A percentile compares a stretch with the other conserved stretches of the same genome.
These are phyloP conservation scores for Cantharis rustica DNA, from an alignment of 2,888 invertebrate species.

Conservation along the genomic window DNA sequence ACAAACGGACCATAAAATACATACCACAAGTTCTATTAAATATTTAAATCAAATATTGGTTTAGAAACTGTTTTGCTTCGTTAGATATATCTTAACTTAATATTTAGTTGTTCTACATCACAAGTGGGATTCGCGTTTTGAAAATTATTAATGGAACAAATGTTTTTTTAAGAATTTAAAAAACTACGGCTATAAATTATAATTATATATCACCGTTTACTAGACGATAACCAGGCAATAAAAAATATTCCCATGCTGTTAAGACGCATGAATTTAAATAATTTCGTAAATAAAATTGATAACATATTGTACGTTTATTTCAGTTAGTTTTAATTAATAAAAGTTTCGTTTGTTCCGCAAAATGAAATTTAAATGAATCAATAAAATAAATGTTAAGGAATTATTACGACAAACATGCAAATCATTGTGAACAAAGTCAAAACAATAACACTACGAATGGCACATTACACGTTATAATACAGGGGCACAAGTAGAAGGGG, in stretches of 20 bases:
- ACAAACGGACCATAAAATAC: neutral
- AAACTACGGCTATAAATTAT: no score
- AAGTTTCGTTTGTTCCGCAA: neutral
- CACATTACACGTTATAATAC: constrained; percentile 31
- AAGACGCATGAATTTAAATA: neutral
- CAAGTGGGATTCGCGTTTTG: neutral
- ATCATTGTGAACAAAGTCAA: constrained; percentile 25
- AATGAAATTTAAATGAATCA: constrained; percentile 16
- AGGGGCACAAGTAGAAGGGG: constrained; percentile 31
- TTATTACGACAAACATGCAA: constrained; percentile 29
- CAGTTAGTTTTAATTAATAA: neutral
- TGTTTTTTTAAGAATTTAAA: neutral
- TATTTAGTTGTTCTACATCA: neutral
- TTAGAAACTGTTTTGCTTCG: neutral
- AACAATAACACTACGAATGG: constrained; percentile 31
- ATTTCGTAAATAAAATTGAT: neutral
- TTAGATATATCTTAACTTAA: neutral
- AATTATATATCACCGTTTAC: neutral
- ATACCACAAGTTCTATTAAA: neutral
- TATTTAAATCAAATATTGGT: neutral
- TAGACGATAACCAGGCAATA: neutral
- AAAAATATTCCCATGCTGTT: neutral
- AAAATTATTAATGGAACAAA: neutral
- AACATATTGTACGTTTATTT: neutral
- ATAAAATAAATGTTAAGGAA: constrained; percentile 27